Evolutionary conservation across 2,113 vertebrate species (phyloP), one percentile per base, ranked within the genome.

Genomic region (Syrmaticus mikado): DNA sequence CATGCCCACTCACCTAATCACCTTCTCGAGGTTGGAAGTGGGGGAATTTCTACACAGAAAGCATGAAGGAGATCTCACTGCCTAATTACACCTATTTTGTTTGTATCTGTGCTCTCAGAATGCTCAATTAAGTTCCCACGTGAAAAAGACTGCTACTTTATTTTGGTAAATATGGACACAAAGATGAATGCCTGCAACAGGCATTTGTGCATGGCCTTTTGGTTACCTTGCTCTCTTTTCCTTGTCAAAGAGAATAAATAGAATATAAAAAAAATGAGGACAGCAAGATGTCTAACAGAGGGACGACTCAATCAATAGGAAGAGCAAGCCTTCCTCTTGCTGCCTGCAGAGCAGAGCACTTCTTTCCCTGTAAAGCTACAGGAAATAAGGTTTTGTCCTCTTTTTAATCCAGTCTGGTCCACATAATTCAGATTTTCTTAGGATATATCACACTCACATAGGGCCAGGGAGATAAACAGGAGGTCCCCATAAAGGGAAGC

Each of bases 201-300:
- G 2, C 55, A n/a, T 5, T 0, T 1, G 3, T 1, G 13, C 27
- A 19, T 16, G 27, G 28, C 20, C 8, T 19, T 52, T 30, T 38
- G 20, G 30, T 50, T 48, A 25, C 1, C 0, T 36, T 48, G 16
- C 43, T 32, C 41, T 34, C 20, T 41, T 13, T 13, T 34, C 30
- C 43, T 36, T 66, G 46, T 58, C 50, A 5, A 10, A 30, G 11
- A 41, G 41, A 72, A 28, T 41, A 24, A 40, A 34, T 1, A 1
- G 28, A 32, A 32, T 2, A 0, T 36, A 70, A 43, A 17, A 4
- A 57, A 32, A 32, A 28, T 3, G 13, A 53, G 34, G 48, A 32
- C 2, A 2, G 13, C 4, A 58, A 65, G 8, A 19, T 1, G 0
- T 16, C 36, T 25, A 32, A 1, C 48, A 64, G 16, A 8, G 25